These are phyloP conservation scores for Dione juno DNA, from an alignment of 2,888 invertebrate genomes.

Conservation along the genomic window DNA sequence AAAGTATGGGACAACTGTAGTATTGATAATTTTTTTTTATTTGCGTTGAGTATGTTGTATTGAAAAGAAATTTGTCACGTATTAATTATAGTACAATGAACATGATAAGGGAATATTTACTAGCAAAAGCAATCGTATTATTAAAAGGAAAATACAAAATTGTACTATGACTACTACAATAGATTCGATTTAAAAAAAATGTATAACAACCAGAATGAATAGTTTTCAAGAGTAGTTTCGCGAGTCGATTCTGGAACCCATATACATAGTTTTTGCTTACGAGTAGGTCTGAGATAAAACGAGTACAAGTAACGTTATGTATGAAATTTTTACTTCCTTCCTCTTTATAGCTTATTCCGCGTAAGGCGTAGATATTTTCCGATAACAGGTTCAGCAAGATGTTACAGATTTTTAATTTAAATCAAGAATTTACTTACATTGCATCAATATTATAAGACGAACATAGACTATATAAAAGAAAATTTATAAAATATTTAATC, in stretches of 20 bases:
- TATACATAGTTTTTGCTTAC: background rate
- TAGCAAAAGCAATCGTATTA: too few species aligned
- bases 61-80: too few species aligned
- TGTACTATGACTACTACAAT: too few species aligned
- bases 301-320: background rate
- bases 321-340: slow-evolving; percentile 2
- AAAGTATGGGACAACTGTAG: background rate
- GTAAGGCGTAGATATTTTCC: slow-evolving; percentile 20
- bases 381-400: slow-evolving; percentile 22
- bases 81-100: too few species aligned
- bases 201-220: too few species aligned
- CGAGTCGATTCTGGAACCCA: too few species aligned
- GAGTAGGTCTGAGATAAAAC: slow-evolving; percentile 3
- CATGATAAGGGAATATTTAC: too few species aligned
- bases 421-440: background rate
- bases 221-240: too few species aligned
- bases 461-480: background rate
- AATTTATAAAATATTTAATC: too few species aligned
- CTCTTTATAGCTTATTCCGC: slow-evolving; percentile 17
- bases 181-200: too few species aligned
- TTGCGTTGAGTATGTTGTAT: too few species aligned
- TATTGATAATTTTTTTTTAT: slow-evolving; percentile 7
- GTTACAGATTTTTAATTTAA: background rate
- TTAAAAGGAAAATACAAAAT: too few species aligned
- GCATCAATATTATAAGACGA: background rate